Evolutionary conservation across 2,113 vertebrate species (phyloP).

Genomic region (Cromileptes altivelis): DNA sequence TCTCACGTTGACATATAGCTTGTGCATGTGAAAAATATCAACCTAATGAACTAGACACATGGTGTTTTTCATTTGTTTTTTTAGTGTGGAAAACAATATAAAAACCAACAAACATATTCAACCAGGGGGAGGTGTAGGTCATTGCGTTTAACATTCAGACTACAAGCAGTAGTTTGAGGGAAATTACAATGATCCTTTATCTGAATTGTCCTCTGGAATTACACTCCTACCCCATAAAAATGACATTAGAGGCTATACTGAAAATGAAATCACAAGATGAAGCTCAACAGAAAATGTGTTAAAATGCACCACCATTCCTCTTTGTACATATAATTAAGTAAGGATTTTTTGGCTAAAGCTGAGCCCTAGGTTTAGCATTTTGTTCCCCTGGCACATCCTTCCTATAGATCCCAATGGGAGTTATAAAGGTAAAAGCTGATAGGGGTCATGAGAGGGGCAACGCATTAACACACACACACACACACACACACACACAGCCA

Average conservation of each 20-base stretch:
- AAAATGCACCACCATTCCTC: background rate
- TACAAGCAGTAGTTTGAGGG: background rate
- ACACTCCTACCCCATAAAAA: background rate
- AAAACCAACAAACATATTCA: background rate
- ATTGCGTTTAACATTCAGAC: background rate
- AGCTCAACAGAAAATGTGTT: background rate
- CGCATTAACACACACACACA: constrained; percentile 18
- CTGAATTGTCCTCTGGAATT: background rate
- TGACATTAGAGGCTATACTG: background rate
- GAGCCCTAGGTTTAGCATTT: background rate
- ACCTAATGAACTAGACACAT: background rate
- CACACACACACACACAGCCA: background rate
- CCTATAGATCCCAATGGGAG: constrained; percentile 21
- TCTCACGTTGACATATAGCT: background rate
- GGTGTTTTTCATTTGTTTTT: background rate
- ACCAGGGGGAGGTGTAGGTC: background rate
- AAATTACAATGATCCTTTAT: background rate
- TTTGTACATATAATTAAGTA: background rate
- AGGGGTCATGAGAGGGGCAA: constrained; percentile 30
- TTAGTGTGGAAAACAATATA: background rate
- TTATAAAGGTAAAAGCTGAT: constrained; percentile 29
- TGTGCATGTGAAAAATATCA: background rate
- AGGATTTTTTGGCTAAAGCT: background rate
- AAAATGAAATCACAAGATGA: background rate
- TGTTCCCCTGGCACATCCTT: background rate